A percentile compares a stretch with the other conserved stretches of the same genome.
phyloP scores from a whole-genome alignment of 1,140 invertebrate species.

The Bombus waltoni region DNA sequence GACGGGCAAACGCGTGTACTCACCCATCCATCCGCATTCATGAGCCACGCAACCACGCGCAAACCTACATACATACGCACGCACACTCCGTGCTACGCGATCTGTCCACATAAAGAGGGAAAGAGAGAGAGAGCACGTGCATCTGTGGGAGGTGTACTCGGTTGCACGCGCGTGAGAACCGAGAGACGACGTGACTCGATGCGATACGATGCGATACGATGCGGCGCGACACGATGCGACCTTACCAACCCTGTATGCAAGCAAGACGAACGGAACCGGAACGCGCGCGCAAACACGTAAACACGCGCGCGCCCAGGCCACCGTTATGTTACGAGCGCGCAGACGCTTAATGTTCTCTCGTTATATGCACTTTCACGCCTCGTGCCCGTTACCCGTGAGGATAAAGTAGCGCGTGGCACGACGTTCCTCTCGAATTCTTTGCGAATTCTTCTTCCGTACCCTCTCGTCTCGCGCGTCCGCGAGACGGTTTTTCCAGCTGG shows the following conservation, averaged over 20 bases:
- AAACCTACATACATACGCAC: slow-evolving; percentile 30
- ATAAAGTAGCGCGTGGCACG: slow-evolving; percentile 65
- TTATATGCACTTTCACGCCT: slow-evolving; percentile 75
- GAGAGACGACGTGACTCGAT: neutral
- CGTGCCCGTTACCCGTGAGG: slow-evolving; percentile 61
- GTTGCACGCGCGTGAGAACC: slow-evolving; percentile 29
- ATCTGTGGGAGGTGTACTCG: slow-evolving; percentile 32
- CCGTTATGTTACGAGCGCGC: slow-evolving; percentile 42
- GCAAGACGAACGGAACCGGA: neutral
- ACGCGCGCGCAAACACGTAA: slow-evolving; percentile 55
- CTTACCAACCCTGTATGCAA: neutral
- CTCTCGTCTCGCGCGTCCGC: slow-evolving; percentile 17
- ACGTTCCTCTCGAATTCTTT: slow-evolving; percentile 67
- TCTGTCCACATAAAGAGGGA: neutral
- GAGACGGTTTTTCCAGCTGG: slow-evolving; percentile 40
- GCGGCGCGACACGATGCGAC: neutral
- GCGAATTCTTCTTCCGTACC: slow-evolving; percentile 53
- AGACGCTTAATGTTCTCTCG: slow-evolving; percentile 68
- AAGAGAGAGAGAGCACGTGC: neutral
- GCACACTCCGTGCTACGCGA: neutral
- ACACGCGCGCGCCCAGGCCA: slow-evolving; percentile 51
- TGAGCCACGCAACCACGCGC: slow-evolving; percentile 57
- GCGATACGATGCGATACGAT: slow-evolving; percentile 9
- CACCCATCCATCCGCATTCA: slow-evolving; percentile 70
- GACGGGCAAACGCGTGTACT: slow-evolving; percentile 75